Conservation (phyloP, 2,888 invertebrate genomes). For the Acrobasis consociella region DNA sequence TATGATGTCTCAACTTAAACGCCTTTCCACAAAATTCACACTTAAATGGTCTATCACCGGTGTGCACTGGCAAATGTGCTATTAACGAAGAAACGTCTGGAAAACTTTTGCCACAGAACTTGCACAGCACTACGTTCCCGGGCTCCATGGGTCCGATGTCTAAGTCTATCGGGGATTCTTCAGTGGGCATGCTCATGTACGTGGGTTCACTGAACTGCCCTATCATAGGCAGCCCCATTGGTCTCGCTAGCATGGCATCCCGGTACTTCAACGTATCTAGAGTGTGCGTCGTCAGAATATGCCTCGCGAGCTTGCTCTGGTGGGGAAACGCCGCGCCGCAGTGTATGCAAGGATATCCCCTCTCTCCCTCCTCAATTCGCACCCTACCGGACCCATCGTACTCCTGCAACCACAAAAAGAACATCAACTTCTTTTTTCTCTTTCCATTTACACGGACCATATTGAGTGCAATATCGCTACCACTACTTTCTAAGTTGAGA, state of each 20-base stretch:
- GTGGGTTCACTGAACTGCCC: conserved; percentile 75
- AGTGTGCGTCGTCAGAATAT: conserved; percentile 94
- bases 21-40: conserved; percentile 97
- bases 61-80: conserved; percentile 93
- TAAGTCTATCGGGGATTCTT: conserved; percentile 84
- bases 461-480: conserved; percentile 78
- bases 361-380: conserved; percentile 75
- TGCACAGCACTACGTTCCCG: conserved; percentile 92
- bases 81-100: conserved; percentile 94
- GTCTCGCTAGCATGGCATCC: conserved; percentile 83
- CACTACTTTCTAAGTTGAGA: conserved; percentile 81
- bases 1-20: conserved; percentile 95
- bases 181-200: conserved; percentile 76
- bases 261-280: conserved; percentile 94
- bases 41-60: conserved; percentile 95
- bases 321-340: conserved; percentile 94
- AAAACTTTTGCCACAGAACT: conserved; percentile 96
- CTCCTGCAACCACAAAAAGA: conserved; percentile 94
- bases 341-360: conserved; percentile 92
- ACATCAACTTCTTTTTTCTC: conserved; percentile 95
- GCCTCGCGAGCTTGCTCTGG: conserved; percentile 95
- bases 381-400: conserved; percentile 87
- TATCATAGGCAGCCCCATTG: conserved; percentile 66
- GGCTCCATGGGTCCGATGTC: conserved; percentile 85
- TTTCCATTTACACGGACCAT: conserved; percentile 70